These are phyloP conservation scores for Cairina moschata DNA, from an alignment of 2,113 vertebrate species.

Conservation along the genomic window DNA sequence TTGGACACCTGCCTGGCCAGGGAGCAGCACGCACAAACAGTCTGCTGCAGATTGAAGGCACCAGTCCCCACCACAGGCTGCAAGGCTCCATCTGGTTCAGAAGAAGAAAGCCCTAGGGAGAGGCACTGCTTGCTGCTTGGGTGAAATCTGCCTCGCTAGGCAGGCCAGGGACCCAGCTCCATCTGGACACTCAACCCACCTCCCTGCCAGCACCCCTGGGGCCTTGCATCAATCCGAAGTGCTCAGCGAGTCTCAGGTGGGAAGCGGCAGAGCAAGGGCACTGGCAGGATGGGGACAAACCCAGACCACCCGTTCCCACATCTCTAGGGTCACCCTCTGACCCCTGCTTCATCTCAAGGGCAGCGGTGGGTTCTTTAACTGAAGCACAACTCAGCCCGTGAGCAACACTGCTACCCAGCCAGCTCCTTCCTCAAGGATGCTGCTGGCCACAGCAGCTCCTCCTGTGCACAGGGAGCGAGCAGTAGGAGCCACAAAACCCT, in stretches of 20 bases:
- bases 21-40: neutral
- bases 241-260: neutral
- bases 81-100: neutral
- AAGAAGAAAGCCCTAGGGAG: neutral
- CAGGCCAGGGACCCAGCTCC: neutral
- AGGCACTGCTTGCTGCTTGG: rapidly evolving
- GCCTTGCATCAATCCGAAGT: neutral
- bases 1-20: too few relatives aligned
- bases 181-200: neutral
- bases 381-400: neutral
- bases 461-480: neutral
- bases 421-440: too few relatives aligned
- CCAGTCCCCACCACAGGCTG: neutral
- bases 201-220: rapidly evolving
- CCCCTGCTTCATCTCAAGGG: rapidly evolving
- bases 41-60: neutral
- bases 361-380: neutral
- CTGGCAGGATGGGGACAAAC: neutral
- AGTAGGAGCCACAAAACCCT: neutral
- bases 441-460: too few relatives aligned
- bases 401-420: neutral
- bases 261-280: neutral
- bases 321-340: rapidly evolving
- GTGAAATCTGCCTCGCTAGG: neutral
- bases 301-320: neutral